phyloP scores from a whole-genome alignment of 2,888 invertebrate genomes.

The Carabus problematicus region DNA sequence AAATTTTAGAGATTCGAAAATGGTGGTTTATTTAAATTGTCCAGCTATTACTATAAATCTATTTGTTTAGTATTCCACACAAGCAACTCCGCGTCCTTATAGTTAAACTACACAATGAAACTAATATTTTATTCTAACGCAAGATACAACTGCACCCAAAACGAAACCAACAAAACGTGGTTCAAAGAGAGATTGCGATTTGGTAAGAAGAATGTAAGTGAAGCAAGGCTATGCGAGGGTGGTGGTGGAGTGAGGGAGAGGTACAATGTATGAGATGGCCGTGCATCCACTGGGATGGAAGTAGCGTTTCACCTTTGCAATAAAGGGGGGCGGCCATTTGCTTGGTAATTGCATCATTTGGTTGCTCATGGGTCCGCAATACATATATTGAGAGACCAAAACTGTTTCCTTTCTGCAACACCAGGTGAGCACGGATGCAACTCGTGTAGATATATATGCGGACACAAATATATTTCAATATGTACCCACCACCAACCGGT shows the following conservation, averaged over 20 bases:
- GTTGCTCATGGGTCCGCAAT: constrained; percentile 59
- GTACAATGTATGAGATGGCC: constrained; percentile 30
- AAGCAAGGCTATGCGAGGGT: constrained; percentile 30
- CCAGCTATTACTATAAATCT: too few relatives aligned
- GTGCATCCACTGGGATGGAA: constrained; percentile 9
- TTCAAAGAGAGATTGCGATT: constrained; percentile 17
- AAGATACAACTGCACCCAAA: too few relatives aligned
- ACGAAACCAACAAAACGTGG: too few relatives aligned
- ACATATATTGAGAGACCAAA: constrained; percentile 54
- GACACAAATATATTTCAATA: constrained; percentile 39
- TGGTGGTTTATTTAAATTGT: too few relatives aligned
- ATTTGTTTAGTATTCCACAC: too few relatives aligned
- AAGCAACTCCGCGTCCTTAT: too few relatives aligned
- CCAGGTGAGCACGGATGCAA: constrained; percentile 13
- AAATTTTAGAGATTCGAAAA: too few relatives aligned
- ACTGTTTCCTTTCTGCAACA: constrained; percentile 45
- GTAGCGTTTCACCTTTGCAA: constrained; percentile 42
- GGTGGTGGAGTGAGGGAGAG: constrained; percentile 23
- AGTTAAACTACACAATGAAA: too few relatives aligned
- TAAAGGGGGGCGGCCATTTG: constrained; percentile 55
- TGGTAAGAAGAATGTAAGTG: constrained; percentile 22
- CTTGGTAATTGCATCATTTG: constrained; percentile 60
- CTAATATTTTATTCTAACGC: too few relatives aligned
- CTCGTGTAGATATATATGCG: constrained; percentile 8
- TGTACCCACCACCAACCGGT: constrained; percentile 13